Evolutionary conservation across 2,113 vertebrate genomes (phyloP).

Genomic region (Python bivittatus): DNA sequence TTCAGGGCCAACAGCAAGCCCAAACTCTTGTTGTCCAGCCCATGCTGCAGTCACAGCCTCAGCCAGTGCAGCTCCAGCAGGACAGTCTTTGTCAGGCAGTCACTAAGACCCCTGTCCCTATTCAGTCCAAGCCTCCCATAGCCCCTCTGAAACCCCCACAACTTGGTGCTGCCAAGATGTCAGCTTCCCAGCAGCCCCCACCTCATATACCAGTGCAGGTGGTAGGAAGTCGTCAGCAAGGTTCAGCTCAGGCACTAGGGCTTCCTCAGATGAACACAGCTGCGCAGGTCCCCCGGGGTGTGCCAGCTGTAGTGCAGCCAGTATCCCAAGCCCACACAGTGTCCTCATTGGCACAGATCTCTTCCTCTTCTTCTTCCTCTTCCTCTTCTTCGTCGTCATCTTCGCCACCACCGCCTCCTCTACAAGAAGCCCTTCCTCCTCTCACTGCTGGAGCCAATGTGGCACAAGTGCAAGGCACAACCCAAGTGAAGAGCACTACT

Average conservation of each 20-base stretch:
- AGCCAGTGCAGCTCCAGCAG: slow-evolving; percentile 68
- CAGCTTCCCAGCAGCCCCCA: slow-evolving; percentile 71
- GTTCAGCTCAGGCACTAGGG: slow-evolving; percentile 84
- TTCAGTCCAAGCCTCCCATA: slow-evolving; percentile 87
- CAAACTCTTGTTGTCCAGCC: slow-evolving; percentile 97
- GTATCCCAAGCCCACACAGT: slow-evolving; percentile 68
- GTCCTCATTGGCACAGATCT: slow-evolving; percentile 67
- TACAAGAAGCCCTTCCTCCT: slow-evolving; percentile 68
- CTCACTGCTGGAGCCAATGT: slow-evolving; percentile 72
- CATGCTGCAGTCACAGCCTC: slow-evolving; percentile 84
- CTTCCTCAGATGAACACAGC: slow-evolving; percentile 80
- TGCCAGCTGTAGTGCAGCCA: slow-evolving; percentile 75
- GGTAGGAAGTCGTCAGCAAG: slow-evolving; percentile 89
- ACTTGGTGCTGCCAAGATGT: slow-evolving; percentile 73
- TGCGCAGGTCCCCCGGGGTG: slow-evolving; percentile 65
- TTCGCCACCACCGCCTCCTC: slow-evolving; percentile 20
- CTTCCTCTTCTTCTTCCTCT: slow-evolving; percentile 63
- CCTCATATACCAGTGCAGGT: slow-evolving; percentile 95
- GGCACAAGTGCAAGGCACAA: slow-evolving; percentile 74
- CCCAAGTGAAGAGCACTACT: slow-evolving; percentile 73
- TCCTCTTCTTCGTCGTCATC: slow-evolving; percentile 57
- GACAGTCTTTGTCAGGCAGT: slow-evolving; percentile 64
- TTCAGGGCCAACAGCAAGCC: slow-evolving; percentile 73
- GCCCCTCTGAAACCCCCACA: slow-evolving; percentile 77
- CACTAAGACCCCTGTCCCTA: slow-evolving; percentile 83